Percentiles rank a stretch among this genome's conserved stretches.
Evolutionary conservation across 1,140 invertebrate species (phyloP).

Genomic region (Eupristina koningsbergeri): DNA sequence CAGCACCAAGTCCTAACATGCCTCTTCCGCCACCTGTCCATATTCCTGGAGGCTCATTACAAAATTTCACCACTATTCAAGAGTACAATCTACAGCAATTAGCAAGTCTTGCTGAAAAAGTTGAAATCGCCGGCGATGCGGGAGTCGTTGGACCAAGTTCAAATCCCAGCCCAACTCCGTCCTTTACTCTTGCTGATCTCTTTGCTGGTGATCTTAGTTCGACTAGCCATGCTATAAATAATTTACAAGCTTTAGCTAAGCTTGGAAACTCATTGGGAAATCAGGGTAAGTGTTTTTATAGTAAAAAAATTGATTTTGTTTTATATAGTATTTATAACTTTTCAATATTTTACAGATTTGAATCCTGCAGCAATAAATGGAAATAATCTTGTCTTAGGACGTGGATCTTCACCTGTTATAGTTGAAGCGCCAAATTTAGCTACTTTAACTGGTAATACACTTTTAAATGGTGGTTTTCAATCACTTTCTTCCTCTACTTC

Average conservation of each 20-base stretch:
- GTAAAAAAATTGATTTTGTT: too few species aligned
- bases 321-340: neutral
- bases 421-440: constrained; percentile 70
- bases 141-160: constrained; percentile 73
- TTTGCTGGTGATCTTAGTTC: constrained; percentile 81
- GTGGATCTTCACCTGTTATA: constrained; percentile 74
- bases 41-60: constrained; percentile 70
- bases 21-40: constrained; percentile 69
- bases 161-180: constrained; percentile 79
- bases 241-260: constrained; percentile 90
- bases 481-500: constrained; percentile 77
- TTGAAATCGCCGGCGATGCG: constrained; percentile 66
- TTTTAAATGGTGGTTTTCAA: constrained; percentile 75
- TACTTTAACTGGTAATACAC: constrained; percentile 70
- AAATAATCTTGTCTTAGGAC: constrained; percentile 67
- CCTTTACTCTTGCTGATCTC: constrained; percentile 83
- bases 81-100: constrained; percentile 88
- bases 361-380: constrained; percentile 67
- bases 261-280: constrained; percentile 79
- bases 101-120: constrained; percentile 83
- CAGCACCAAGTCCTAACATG: constrained; percentile 69
- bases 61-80: constrained; percentile 81
- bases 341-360: constrained; percentile 60
- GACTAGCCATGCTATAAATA: constrained; percentile 85
- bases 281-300: constrained; percentile 75